Evolutionary conservation across 2,888 invertebrate species (phyloP).

Genomic region (Apocheima hispidaria): DNA sequence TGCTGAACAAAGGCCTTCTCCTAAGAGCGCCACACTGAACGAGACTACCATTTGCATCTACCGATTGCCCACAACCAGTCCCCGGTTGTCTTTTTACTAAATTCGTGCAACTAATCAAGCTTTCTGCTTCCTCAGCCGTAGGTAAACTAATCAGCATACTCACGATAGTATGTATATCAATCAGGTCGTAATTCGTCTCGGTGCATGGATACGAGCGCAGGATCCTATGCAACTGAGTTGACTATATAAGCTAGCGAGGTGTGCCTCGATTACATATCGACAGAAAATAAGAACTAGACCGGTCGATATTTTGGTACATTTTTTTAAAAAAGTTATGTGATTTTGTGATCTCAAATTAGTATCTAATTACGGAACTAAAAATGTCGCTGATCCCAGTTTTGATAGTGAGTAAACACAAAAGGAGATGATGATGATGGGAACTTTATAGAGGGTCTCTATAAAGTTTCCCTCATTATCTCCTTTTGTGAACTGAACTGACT

Average conservation of each 20-base stretch:
- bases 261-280: conserved; percentile 42
- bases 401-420: conserved; percentile 53
- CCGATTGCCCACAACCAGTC: no score
- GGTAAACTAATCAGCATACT: neutral
- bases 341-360: conserved; percentile 54
- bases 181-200: conserved; percentile 32
- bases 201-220: conserved; percentile 31
- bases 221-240: conserved; percentile 41
- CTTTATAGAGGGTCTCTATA: no score
- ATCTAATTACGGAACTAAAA: conserved; percentile 36
- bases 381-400: conserved; percentile 57
- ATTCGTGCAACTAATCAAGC: neutral
- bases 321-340: conserved; percentile 55
- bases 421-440: no score
- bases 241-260: conserved; percentile 46
- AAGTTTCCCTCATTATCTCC: no score
- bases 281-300: conserved; percentile 36
- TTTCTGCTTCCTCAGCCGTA: neutral
- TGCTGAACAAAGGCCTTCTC: no score
- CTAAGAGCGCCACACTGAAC: no score
- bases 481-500: no score
- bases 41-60: no score
- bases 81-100: neutral
- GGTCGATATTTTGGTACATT: conserved; percentile 36
- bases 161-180: conserved; percentile 9